Evolutionary conservation across 2,888 invertebrate genomes (phyloP), one percentile per base, ranked within the genome.

Genomic region (Cephus pygmeus): DNA sequence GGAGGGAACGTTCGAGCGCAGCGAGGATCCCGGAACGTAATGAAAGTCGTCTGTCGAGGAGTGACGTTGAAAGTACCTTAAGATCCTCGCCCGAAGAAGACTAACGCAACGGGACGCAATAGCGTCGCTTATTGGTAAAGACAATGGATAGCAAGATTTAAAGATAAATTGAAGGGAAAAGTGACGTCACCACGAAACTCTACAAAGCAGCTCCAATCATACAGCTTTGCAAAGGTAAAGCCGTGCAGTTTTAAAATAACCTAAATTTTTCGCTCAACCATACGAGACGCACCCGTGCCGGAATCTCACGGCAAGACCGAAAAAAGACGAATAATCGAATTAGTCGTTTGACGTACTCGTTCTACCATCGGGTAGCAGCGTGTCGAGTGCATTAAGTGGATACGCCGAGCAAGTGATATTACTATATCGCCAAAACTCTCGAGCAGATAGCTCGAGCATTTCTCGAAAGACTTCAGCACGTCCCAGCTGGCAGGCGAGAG

Each of bases 361-460:
- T 85, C 97, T 94, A 76, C 99, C 99, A 92, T 98, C 97, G 9
- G 98, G 98, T 79, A 97, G 93, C 80, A 99, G 94, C 0, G 99
- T 99, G 91, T 99, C 99, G 87, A 99, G 93, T 2, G 98, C 98
- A 91, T 98, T 98, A 76, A 99, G 93, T 0, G 99, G 99, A 92
- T 99, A 99, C 6, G 98, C 98, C 0, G 99, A 98, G 92, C 99
- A 99, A 12, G 98, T 98, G 85, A 99, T 98, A 90, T 99, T 99
- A 89, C 98, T 98, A 92, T 99, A 99, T 76, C 99, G 93, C 99
- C 99, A 99, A 92, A 99, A 98, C 92, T 99, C 99, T 90, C 97
- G 94, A 23, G 97, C 96, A 12, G 96, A 98, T 12, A 99, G 93
- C 91, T 99, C 99, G 91, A 99, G 93, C 98, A 99, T 99, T 93